Evolutionary conservation across 2,113 vertebrate genomes (phyloP), one percentile per base, ranked within the genome.

Genomic region (Entomyzon cyanotis): DNA sequence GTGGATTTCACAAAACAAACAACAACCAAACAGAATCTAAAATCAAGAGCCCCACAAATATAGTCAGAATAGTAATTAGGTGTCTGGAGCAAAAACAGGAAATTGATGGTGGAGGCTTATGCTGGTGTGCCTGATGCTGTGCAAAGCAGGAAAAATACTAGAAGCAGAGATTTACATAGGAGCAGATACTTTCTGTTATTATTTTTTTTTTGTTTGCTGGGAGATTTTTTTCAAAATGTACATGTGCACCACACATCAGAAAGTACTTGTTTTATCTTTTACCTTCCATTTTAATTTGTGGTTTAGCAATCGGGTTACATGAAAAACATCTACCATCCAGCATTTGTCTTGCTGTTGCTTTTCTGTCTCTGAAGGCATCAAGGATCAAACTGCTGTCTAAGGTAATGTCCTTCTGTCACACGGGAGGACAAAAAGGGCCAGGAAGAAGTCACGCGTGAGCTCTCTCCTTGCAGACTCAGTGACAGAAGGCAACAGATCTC

Each of bases 401-500:
- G 27, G 28, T 92, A 58, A 81, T 15, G 18, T 42, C 37, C 35
- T 50, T 67, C 84, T 83, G 63, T 86, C 55, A 76, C 47, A 76
- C 15, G 28, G 0, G 0, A 53, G 82, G 58, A 93, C 68, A 50
- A 77, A 79, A 60, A 46, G 41, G 70, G 42, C 42, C 62, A 60
- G 73, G 59, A 86, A 75, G 44, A 41, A 50, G 70, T 70, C 35
- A 80, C 0, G 1, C 74, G 30, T 28, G 31, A 95, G 56, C 35
- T 90, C 58, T 68, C 31, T 88, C 23, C 65, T 83, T 84, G 56
- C 53, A 65, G 42, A 20, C 22, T 18, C 28, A 56, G 59, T 81
- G 87, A 93, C 85, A 92, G 73, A 44, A 81, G 63, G 81, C 41
- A 87, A 79, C 79, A 77, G 55, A 92, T 68, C 62, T 93, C 75